Percentiles rank a stretch among this genome's conserved stretches.
These are phyloP conservation scores for Eudasyphora cyanicolor DNA, from an alignment of 2,888 invertebrate genomes.

Conservation along the genomic window DNA sequence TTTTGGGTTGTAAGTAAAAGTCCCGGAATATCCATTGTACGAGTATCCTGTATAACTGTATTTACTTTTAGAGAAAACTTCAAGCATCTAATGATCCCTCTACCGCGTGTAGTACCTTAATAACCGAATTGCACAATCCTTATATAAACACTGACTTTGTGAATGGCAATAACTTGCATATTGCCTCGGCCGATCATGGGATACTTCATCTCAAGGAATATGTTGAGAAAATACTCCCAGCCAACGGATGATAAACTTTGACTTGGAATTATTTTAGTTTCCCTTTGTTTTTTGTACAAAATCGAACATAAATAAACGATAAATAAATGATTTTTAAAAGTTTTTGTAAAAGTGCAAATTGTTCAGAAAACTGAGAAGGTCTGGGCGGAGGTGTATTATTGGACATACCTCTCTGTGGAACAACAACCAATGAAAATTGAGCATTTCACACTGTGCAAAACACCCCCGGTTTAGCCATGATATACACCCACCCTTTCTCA, in stretches of 20 bases:
- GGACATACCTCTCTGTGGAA: background rate
- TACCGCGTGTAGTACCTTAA: constrained; percentile 82
- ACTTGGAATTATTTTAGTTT: background rate
- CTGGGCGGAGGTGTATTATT: background rate
- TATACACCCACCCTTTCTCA: constrained; percentile 37
- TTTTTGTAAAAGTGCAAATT: background rate
- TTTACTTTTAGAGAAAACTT: constrained; percentile 71
- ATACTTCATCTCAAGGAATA: constrained; percentile 75
- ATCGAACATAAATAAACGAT: constrained; percentile 16
- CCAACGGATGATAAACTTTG: background rate
- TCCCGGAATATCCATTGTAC: background rate
- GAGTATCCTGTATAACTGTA: background rate
- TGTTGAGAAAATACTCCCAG: constrained; percentile 55
- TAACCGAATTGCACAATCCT: constrained; percentile 82
- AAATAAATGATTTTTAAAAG: constrained; percentile 30
- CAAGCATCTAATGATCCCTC: constrained; percentile 81
- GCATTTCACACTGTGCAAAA: background rate
- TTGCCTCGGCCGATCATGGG: constrained; percentile 78
- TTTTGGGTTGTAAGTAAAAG: constrained; percentile 83
- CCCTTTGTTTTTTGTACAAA: background rate
- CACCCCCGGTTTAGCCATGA: constrained; percentile 13
- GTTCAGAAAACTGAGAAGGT: background rate
- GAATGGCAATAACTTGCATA: constrained; percentile 80
- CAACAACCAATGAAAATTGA: background rate
- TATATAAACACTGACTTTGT: constrained; percentile 81